A percentile compares a stretch with the other conserved stretches of the same genome.
These are phyloP conservation scores for Augiades crinisus DNA, from an alignment of 2,888 invertebrate species.

Conservation along the genomic window DNA sequence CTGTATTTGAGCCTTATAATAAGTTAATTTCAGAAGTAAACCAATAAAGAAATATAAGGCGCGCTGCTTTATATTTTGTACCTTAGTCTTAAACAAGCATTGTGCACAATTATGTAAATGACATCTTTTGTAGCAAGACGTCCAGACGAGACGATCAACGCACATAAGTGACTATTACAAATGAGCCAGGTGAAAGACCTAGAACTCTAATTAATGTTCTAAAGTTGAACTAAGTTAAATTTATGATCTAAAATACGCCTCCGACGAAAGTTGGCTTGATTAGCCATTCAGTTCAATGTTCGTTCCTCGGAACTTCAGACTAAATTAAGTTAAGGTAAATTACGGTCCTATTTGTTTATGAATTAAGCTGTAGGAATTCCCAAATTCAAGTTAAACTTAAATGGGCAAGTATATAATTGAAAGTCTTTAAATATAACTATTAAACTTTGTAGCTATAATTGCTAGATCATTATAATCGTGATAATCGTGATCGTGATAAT, in stretches of 20 bases:
- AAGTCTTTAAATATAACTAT: too few relatives aligned
- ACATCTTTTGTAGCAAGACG: neutral
- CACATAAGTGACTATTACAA: neutral
- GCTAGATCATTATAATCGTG: too few relatives aligned
- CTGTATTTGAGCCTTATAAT: too few relatives aligned
- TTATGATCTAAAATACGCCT: conserved; percentile 19
- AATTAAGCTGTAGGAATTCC: neutral
- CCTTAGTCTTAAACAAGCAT: neutral
- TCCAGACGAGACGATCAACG: neutral
- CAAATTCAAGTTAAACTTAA: neutral
- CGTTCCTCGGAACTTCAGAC: conserved; percentile 8
- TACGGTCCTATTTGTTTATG: neutral
- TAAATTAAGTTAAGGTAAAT: conserved; percentile 9
- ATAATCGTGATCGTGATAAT: too few relatives aligned
- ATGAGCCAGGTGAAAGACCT: conserved; percentile 9
- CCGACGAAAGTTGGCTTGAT: conserved; percentile 12
- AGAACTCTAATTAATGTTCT: conserved; percentile 9
- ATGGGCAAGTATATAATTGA: too few relatives aligned
- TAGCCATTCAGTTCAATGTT: conserved; percentile 16
- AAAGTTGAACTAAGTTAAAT: conserved; percentile 16
- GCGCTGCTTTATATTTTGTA: too few relatives aligned
- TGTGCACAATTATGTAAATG: neutral
- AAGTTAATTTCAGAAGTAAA: too few relatives aligned
- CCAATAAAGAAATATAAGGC: too few relatives aligned
- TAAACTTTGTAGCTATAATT: too few relatives aligned